A percentile compares a stretch with the other conserved stretches of the same genome.
phyloP scores from a whole-genome alignment of 2,888 invertebrate species.

The Caenorhabditis imperialis region DNA sequence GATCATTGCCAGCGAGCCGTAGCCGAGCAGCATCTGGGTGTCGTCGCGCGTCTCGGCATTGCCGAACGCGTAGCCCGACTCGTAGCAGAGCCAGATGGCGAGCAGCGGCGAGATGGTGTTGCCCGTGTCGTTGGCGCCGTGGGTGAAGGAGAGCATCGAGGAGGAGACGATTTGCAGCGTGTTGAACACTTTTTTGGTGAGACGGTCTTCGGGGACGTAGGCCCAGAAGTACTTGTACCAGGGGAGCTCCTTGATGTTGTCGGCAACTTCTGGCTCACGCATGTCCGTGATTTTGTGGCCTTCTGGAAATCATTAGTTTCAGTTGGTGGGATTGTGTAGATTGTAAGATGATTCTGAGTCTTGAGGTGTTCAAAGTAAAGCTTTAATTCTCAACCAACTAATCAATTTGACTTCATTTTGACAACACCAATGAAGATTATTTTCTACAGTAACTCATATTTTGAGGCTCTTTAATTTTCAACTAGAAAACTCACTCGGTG shows the following conservation, averaged over 20 bases:
- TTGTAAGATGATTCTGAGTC: too few species aligned
- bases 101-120: slow-evolving; percentile 73
- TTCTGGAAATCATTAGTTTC: slow-evolving; percentile 32
- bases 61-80: slow-evolving; percentile 66
- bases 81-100: slow-evolving; percentile 67
- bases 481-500: slow-evolving; percentile 34
- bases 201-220: slow-evolving; percentile 63
- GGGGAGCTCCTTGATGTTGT: slow-evolving; percentile 56
- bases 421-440: too few species aligned
- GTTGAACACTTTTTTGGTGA: slow-evolving; percentile 68
- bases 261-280: slow-evolving; percentile 56
- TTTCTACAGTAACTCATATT: too few species aligned
- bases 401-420: too few species aligned
- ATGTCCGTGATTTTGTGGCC: slow-evolving; percentile 55
- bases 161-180: slow-evolving; percentile 96
- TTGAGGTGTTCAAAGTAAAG: too few species aligned
- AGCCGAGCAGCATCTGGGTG: slow-evolving; percentile 62
- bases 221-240: slow-evolving; percentile 67
- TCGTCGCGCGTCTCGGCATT: slow-evolving; percentile 65
- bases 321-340: too few species aligned
- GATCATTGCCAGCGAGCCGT: slow-evolving; percentile 67
- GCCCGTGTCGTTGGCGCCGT: slow-evolving; percentile 87
- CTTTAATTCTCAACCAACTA: too few species aligned
- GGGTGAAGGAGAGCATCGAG: slow-evolving; percentile 96
- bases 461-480: too few species aligned